phyloP scores from a whole-genome alignment of 2,888 invertebrate species.

The Darwinula stevensoni region DNA sequence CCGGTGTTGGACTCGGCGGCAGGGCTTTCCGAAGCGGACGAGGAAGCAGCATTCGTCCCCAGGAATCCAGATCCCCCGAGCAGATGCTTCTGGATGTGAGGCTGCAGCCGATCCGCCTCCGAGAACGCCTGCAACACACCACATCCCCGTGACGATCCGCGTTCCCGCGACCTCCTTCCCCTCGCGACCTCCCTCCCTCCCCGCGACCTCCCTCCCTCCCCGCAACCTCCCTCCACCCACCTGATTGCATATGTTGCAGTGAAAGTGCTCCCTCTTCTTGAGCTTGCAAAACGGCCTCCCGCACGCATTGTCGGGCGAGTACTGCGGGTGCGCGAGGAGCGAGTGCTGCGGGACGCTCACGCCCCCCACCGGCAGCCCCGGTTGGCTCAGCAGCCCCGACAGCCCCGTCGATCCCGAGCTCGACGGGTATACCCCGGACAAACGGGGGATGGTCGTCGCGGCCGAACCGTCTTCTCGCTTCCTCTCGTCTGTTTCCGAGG shows the following conservation, averaged over 20 bases:
- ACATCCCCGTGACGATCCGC: no score
- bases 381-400: no score
- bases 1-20: no score
- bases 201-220: neutral
- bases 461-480: no score
- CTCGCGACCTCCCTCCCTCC: neutral
- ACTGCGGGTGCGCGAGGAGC: slow-evolving; percentile 15
- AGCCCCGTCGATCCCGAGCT: no score
- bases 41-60: no score
- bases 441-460: slow-evolving; percentile 8
- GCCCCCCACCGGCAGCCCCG: slow-evolving; percentile 1
- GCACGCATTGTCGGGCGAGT: slow-evolving; percentile 32
- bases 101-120: slow-evolving; percentile 32
- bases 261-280: slow-evolving; percentile 42
- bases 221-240: slow-evolving; percentile 14
- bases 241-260: slow-evolving; percentile 49
- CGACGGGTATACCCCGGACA: slow-evolving; percentile 7
- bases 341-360: slow-evolving; percentile 8
- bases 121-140: slow-evolving; percentile 28
- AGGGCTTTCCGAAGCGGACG: no score
- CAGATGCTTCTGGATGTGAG: slow-evolving; percentile 36
- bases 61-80: slow-evolving; percentile 5
- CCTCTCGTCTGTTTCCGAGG: no score
- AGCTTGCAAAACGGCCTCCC: slow-evolving; percentile 48
- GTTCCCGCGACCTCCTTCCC: no score